These are phyloP conservation scores for Drosophila mauritiana DNA, from an alignment of 1,140 invertebrate species.

Conservation along the genomic window DNA sequence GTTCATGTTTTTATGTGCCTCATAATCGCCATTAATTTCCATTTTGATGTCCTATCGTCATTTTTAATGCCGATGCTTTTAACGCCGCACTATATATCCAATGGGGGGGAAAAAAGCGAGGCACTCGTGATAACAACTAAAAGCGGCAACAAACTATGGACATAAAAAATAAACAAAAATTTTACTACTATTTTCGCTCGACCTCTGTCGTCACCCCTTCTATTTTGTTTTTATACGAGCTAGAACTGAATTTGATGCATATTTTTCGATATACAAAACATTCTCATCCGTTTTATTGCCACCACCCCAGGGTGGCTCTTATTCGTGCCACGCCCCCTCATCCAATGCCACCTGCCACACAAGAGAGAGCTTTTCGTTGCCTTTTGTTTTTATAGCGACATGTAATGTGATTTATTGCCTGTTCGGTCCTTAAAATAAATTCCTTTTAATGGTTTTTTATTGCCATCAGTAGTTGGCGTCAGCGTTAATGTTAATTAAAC, in stretches of 20 bases:
- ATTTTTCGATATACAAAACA: slow-evolving; percentile 77
- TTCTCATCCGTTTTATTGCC: slow-evolving; percentile 66
- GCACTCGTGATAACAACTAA: slow-evolving; percentile 53
- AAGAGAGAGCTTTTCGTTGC: slow-evolving; percentile 41
- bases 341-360: slow-evolving; percentile 47
- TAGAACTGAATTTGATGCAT: slow-evolving; percentile 58
- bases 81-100: slow-evolving; percentile 33
- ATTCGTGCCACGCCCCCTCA: neutral
- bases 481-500: slow-evolving; percentile 83
- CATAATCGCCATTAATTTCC: slow-evolving; percentile 60
- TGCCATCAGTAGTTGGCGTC: slow-evolving; percentile 77
- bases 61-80: slow-evolving; percentile 75
- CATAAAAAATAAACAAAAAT: slow-evolving; percentile 67
- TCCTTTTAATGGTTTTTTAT: slow-evolving; percentile 82
- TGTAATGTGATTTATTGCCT: slow-evolving; percentile 82
- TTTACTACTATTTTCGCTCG: slow-evolving; percentile 64
- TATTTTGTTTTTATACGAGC: neutral
- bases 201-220: slow-evolving; percentile 24
- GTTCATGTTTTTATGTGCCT: slow-evolving; percentile 51
- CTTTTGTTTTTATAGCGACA: slow-evolving; percentile 77
- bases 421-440: slow-evolving; percentile 81
- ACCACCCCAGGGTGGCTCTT: slow-evolving; percentile 13
- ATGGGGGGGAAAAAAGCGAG: neutral
- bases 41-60: slow-evolving; percentile 61
- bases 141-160: slow-evolving; percentile 73